These are phyloP conservation scores for Sciaenops ocellatus DNA, from an alignment of 2,797 vertebrate genomes.

Conservation along the genomic window DNA sequence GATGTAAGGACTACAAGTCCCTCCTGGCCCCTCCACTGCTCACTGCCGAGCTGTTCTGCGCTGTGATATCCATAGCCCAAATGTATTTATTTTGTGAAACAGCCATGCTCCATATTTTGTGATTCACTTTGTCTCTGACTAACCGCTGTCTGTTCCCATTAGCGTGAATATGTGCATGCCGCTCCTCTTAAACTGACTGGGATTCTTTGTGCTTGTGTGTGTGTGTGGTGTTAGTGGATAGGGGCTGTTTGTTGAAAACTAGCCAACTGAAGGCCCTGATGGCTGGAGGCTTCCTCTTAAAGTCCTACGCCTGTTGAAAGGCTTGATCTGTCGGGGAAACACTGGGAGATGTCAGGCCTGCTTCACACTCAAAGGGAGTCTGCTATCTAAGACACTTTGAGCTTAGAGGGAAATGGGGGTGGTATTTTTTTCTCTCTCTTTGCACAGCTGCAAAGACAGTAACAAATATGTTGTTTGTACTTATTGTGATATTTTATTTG, in stretches of 20 bases:
- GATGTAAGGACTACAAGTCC: constrained; percentile 81
- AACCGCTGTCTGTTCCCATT: constrained; percentile 86
- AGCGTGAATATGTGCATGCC: constrained; percentile 74
- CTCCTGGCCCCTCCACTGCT: constrained; percentile 71
- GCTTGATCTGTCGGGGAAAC: constrained; percentile 77
- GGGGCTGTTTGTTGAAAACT: constrained; percentile 71
- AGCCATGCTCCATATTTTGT: constrained; percentile 83
- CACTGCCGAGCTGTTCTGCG: constrained; percentile 66
- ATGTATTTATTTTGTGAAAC: constrained; percentile 82
- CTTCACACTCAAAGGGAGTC: constrained; percentile 73
- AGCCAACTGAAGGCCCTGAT: constrained; percentile 70
- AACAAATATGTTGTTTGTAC: constrained; percentile 59
- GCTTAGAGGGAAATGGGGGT: constrained; percentile 65
- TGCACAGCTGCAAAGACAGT: constrained; percentile 50
- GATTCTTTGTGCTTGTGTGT: constrained; percentile 59
- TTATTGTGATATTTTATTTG: constrained; percentile 58
- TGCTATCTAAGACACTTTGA: constrained; percentile 71
- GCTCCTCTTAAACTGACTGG: constrained; percentile 70
- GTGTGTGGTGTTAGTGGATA: constrained; percentile 60
- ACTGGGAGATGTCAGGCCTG: constrained; percentile 76
- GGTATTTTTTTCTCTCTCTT: constrained; percentile 43
- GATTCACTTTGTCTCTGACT: constrained; percentile 87
- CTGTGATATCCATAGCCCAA: constrained; percentile 77
- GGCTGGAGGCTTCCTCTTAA: constrained; percentile 74
- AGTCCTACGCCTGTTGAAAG: constrained; percentile 75